Percentiles rank a stretch among this genome's conserved stretches.
phyloP scores from a whole-genome alignment of 2,113 vertebrate genomes.

The Stigmatopora nigra region DNA sequence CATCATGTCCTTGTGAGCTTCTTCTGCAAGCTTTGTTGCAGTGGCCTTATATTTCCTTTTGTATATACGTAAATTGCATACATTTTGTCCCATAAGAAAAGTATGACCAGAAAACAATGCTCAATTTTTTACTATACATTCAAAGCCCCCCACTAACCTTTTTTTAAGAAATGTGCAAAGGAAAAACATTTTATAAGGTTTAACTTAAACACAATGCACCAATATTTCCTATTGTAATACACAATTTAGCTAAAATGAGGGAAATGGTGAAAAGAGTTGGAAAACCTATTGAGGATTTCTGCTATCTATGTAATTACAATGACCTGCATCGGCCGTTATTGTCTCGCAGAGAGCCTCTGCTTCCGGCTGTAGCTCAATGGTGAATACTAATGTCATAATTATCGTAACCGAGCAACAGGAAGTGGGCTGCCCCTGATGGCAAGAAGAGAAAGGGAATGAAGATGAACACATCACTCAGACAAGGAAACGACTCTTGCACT shows the following conservation, averaged over 20 bases:
- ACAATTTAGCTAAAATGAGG: background rate
- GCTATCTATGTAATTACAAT: conserved; percentile 38
- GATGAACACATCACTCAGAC: conserved; percentile 45
- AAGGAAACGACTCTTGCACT: conserved; percentile 2
- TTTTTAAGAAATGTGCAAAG: background rate
- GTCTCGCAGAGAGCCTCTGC: conserved; percentile 41
- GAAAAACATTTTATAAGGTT: background rate
- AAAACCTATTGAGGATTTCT: background rate
- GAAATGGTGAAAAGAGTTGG: background rate
- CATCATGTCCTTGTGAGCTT: conserved; percentile 33
- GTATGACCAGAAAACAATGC: conserved; percentile 9
- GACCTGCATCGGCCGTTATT: conserved; percentile 39
- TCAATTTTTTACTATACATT: background rate
- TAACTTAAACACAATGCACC: background rate
- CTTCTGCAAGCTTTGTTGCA: conserved; percentile 29
- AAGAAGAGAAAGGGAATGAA: conserved; percentile 21
- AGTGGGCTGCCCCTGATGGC: conserved; percentile 49
- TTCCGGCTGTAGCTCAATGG: conserved; percentile 48
- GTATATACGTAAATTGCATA: conserved; percentile 3
- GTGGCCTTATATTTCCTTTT: conserved; percentile 24
- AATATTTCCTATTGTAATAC: background rate
- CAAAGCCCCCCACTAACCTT: background rate
- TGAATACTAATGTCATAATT: conserved; percentile 64
- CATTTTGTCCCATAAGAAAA: conserved; percentile 1
- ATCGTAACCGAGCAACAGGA: conserved; percentile 62